A percentile compares a stretch with the other conserved stretches of the same genome.
These are phyloP conservation scores for Drosophila ficusphila DNA, from an alignment of 1,140 invertebrate genomes.

Conservation along the genomic window DNA sequence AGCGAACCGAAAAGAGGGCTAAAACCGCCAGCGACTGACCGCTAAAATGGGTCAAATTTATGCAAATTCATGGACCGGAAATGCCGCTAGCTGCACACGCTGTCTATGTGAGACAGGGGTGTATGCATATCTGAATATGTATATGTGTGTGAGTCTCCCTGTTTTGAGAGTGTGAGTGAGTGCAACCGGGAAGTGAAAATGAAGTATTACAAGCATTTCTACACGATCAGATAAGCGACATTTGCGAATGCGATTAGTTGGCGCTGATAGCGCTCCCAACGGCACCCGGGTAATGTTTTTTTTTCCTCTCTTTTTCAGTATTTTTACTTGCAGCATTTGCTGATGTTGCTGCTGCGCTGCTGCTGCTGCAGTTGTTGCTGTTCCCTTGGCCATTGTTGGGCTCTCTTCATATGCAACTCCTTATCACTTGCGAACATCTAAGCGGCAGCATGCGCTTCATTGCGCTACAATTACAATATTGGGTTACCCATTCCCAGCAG, in stretches of 20 bases:
- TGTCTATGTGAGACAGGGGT: conserved; percentile 59
- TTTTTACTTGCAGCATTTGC: conserved; percentile 30
- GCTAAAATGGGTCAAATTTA: conserved; percentile 80
- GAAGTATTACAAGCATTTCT: conserved; percentile 84
- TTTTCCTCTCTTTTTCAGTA: not conserved
- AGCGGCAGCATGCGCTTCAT: conserved; percentile 81
- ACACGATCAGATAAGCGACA: conserved; percentile 84
- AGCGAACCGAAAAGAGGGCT: conserved; percentile 31
- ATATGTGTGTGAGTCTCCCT: not conserved
- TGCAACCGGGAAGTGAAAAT: conserved; percentile 82
- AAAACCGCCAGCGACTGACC: conserved; percentile 44
- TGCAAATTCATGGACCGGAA: conserved; percentile 81
- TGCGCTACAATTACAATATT: conserved; percentile 84
- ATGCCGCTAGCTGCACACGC: conserved; percentile 81
- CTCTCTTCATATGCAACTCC: conserved; percentile 77
- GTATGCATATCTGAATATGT: not conserved
- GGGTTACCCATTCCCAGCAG: conserved; percentile 79
- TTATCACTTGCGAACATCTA: conserved; percentile 84
- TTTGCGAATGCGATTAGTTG: conserved; percentile 82
- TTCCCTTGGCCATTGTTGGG: conserved; percentile 58
- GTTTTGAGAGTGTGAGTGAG: conserved; percentile 6
- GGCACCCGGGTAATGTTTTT: conserved; percentile 53
- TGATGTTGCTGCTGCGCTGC: conserved; percentile 7
- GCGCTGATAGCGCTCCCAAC: conserved; percentile 72
- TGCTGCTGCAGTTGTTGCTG: conserved; percentile 21